Evolutionary conservation across 2,113 vertebrate genomes (phyloP).

Genomic region (Nesogale talazaci): DNA sequence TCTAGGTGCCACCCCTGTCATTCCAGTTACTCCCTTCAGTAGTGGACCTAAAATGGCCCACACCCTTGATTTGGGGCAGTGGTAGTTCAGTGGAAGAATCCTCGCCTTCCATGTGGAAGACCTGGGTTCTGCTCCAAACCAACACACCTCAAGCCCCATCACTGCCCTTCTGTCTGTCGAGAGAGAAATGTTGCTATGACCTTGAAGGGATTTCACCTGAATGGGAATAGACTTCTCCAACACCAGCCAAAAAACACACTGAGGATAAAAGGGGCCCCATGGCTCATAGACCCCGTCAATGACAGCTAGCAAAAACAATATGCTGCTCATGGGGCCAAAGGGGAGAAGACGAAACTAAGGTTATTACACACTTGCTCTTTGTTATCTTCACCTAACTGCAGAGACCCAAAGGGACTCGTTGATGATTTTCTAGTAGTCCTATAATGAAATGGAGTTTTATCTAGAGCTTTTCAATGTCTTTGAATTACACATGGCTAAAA

Average conservation of each 20-base stretch:
- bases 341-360: not conserved
- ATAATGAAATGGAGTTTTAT: not conserved
- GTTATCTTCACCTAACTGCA: not conserved
- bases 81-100: not conserved
- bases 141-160: not conserved
- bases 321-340: not conserved
- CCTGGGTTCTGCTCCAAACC: not conserved
- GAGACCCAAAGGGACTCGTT: not conserved
- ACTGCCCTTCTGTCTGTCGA: not conserved
- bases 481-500: not conserved
- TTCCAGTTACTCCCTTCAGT: not conserved
- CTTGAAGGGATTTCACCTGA: not conserved
- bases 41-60: not conserved
- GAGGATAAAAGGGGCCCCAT: not conserved
- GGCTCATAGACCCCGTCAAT: not conserved
- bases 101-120: not conserved
- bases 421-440: not conserved
- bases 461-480: not conserved
- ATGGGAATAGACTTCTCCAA: not conserved
- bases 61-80: not conserved
- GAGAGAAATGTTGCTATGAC: not conserved
- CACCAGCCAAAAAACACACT: not conserved
- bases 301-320: not conserved
- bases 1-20: not conserved
- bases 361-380: not conserved